phyloP scores from a whole-genome alignment of 2,888 invertebrate species.

The Hemaris fuciformis region DNA sequence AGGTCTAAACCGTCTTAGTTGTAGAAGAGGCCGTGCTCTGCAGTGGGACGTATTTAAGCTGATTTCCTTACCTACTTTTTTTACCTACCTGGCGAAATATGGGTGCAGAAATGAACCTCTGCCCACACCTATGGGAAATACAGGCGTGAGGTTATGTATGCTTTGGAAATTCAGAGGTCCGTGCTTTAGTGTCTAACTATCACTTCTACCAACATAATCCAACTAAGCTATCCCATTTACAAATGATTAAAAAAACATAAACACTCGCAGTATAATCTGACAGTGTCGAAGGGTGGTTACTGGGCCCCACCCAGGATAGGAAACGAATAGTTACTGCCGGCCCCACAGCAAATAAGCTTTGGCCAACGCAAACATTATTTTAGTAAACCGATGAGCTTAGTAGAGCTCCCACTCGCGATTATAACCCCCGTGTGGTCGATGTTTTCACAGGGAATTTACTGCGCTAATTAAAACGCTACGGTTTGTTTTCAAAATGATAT shows the following conservation, averaged over 20 bases:
- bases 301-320: slow-evolving; percentile 18
- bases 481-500: not conserved
- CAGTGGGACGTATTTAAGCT: no score
- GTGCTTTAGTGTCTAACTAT: no score
- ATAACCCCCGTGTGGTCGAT: slow-evolving; percentile 41
- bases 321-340: slow-evolving; percentile 51
- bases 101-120: no score
- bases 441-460: slow-evolving; percentile 1
- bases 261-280: not conserved
- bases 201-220: no score
- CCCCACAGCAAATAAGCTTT: slow-evolving; percentile 51
- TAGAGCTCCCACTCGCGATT: slow-evolving; percentile 69
- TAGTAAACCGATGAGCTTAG: slow-evolving; percentile 77
- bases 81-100: no score
- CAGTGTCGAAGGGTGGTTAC: not conserved
- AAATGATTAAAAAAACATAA: slow-evolving; percentile 1
- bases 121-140: no score
- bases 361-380: slow-evolving; percentile 77
- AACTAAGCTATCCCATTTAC: no score
- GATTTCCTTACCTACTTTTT: no score
- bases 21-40: no score
- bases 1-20: no score
- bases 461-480: not conserved
- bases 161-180: no score
- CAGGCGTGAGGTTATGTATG: no score